Evolutionary conservation across 2,113 vertebrate species (phyloP), one percentile per base, ranked within the genome.

Genomic region (Boulengeromyrus knoepffleri): DNA sequence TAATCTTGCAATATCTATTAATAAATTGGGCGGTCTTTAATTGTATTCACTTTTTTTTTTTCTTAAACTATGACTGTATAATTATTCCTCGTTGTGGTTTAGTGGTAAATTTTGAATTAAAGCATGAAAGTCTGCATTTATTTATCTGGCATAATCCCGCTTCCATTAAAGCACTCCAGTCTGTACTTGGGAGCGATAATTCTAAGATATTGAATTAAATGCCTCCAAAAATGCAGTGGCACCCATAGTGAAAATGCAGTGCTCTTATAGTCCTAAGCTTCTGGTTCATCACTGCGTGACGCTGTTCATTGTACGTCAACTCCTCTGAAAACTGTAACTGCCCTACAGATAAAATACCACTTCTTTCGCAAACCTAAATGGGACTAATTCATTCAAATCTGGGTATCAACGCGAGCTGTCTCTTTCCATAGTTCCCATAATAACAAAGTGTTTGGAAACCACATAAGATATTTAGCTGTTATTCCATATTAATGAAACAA

Each of bases 61-160:
- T 52, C 62, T 21, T 89, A 21, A 39, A 17, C 47, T 80, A 17
- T 83, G 31, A 50, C 21, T 50, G 80, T 17, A 84, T 84, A 45
- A 84, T 21, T 83, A 53, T 85, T 46, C 42, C 21, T 31, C 8
- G 9, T 24, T 84, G 89, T 27, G 45, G 42, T 85, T 56, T 85
- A 58, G n/a, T 70, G 56, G 52, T 39, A 66, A n/a, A 49, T 70
- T 50, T 42, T 45, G 70, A 77, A 89, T 74, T 47, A 70, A 85
- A 90, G 83, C 83, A 62, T 66, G 80, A 47, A 87, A 74, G 49
- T 90, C 53, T 66, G 56, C 84, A 49, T 87, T 86, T n/a, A 62
- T 90, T 90, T 90, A 39, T 42, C 84, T 24, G 86, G 56, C 27
- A 13, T 49, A 52, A 87, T 46, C 15, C 88, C 74, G 49, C 8